Base-by-base conservation (phyloP, 1,140 invertebrate species). In the Parapsyche elsis region DNA sequence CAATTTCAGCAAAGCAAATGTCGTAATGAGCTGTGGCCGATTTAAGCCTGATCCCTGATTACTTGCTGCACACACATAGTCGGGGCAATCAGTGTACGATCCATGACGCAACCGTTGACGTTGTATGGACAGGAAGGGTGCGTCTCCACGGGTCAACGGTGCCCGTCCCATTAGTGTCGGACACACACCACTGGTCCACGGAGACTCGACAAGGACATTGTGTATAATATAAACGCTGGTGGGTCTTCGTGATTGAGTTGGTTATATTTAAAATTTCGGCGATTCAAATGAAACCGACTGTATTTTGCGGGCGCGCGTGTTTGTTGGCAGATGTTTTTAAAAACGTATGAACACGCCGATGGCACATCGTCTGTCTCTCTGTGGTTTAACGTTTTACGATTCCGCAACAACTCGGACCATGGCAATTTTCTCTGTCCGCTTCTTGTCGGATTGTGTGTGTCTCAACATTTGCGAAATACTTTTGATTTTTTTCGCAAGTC, bases 341-440 rank as follows among this genome's bases (percentile, higher is more conserved):
- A 73, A 45, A 73, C 45, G 19, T 46, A 38, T 38, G 24, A 1
- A 46, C n/a, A 46, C n/a, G 64, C 57, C 57, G 49, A 64, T 59
- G 75, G 24, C 75, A 64, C 59, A 77, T 64, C 16, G 57, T 77
- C 59, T n/a, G n/a, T n/a, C n/a, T n/a, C n/a, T 67, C 12, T 77
- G 75, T 59, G 75, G 75, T 77, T 76, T 64, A 23, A 64, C 57
- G 49, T 77, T 77, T 77, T 77, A 77, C 75, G 75, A 77, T 77
- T 77, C 53, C 53, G 75, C 75, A 77, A 77, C 30, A 21, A 44
- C 75, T 77, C 44, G 75, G 57, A 64, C 75, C 53, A 64, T 77
- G 75, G 75, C 59, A 64, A 77, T 77, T 64, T 57, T 57, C 73
- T 73, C 45, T 73, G 71, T 73, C 71, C 21, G 71, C n/a, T 12